Evolutionary conservation across 1,140 invertebrate genomes (phyloP), one percentile per base, ranked within the genome.

Genomic region (Chymomyza costata): DNA sequence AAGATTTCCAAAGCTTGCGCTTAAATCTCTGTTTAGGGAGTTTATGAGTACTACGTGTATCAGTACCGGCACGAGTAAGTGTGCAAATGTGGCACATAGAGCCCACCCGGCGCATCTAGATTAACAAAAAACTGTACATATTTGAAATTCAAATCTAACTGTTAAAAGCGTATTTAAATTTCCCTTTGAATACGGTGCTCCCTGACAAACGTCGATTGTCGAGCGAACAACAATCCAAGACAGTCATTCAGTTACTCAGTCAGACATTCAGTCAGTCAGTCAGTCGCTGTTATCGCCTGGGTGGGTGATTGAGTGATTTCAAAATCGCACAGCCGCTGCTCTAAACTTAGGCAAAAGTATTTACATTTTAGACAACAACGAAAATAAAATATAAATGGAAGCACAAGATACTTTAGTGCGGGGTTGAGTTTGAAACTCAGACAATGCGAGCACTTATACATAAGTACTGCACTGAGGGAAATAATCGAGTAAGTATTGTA

Each of bases 311-410:
- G 66, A 65, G 57, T 28, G 68, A 71, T 71, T 71, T 65, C 57
- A 56, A 73, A 71, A 73, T 14, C 13, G n/a, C 21, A 25, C n/a
- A n/a, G n/a, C n/a, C n/a, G 21, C 21, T 13, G 32, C 2, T 66
- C 69, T 74, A 76, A 74, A 74, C 65, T 74, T 74, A 74, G 70
- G 69, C 69, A 64, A 74, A 74, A 64, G 64, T 68, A 74, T 74
- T 74, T 74, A 69, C 69, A 74, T 74, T 74, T 74, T 47, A 76
- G 67, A 60, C 53, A 49, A 54, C 25, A 49, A 45, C n/a, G 49
- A 46, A 54, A 39, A 50, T 15, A 65, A 68, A 62, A 50, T 58
- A 63, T 30, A 46, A 25, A 46, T n/a, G n/a, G n/a, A n/a, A n/a
- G n/a, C n/a, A n/a, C n/a, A 48, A 38, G 32, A 48, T 48, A 48